Conservation (phyloP, 2,888 invertebrate genomes). For the Drosophila pseudotakahashii region DNA sequence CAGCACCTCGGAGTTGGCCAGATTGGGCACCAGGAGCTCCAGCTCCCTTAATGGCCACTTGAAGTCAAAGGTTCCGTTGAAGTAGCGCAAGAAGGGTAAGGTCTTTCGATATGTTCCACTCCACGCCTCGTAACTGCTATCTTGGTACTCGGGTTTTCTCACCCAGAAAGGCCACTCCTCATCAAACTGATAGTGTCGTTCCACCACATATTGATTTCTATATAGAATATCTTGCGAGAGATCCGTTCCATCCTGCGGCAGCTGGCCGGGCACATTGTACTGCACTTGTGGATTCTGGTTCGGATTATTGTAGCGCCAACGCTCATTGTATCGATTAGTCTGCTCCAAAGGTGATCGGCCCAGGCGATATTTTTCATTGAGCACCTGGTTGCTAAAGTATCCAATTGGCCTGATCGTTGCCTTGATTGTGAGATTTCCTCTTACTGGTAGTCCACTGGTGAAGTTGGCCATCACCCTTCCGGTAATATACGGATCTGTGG, state of each 20-base stretch:
- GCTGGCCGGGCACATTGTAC: constrained; percentile 54
- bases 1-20: constrained; percentile 90
- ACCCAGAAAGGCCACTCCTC: constrained; percentile 94
- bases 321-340: constrained; percentile 64
- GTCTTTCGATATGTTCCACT: constrained; percentile 85
- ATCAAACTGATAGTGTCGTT: constrained; percentile 91
- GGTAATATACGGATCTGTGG: constrained; percentile 92
- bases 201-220: constrained; percentile 87
- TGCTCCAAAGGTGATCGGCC: constrained; percentile 81
- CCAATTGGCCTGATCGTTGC: constrained; percentile 91
- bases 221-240: constrained; percentile 79
- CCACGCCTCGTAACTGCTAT: constrained; percentile 79
- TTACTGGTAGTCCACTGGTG: constrained; percentile 95
- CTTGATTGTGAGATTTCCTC: constrained; percentile 94
- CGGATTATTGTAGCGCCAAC: constrained; percentile 71
- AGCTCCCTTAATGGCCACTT: constrained; percentile 92
- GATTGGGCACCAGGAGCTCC: constrained; percentile 86
- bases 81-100: constrained; percentile 90
- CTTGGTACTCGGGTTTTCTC: constrained; percentile 86
- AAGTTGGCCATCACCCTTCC: constrained; percentile 97
- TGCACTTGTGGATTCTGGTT: constrained; percentile 61
- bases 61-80: constrained; percentile 95
- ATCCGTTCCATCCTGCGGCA: constrained; percentile 64
- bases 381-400: constrained; percentile 86
- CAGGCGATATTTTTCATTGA: constrained; percentile 85